These are phyloP conservation scores for Schrankia costaestrigalis DNA, from an alignment of 2,888 invertebrate species.

Conservation along the genomic window DNA sequence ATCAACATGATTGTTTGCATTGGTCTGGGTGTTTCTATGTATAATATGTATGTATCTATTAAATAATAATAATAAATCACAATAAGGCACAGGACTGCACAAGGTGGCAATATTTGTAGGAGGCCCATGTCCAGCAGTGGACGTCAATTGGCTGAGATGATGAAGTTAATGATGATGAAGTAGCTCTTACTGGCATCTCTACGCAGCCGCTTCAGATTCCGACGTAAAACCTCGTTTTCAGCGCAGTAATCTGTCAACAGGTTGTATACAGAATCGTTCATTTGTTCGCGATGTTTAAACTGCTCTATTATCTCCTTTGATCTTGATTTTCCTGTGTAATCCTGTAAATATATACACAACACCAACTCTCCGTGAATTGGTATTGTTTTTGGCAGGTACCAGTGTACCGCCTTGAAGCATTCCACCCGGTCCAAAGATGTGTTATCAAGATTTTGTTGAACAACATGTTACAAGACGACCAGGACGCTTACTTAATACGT, in stretches of 20 bases:
- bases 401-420: no score
- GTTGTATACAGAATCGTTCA: slow-evolving; percentile 88
- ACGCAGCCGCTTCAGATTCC: slow-evolving; percentile 34
- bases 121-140: neutral
- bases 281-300: slow-evolving; percentile 85
- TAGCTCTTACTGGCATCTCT: slow-evolving; percentile 40
- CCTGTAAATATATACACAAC: slow-evolving; percentile 39
- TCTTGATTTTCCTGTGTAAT: slow-evolving; percentile 72
- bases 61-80: no score
- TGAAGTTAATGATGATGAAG: neutral
- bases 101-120: neutral
- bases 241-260: slow-evolving; percentile 83
- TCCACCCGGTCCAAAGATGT: no score
- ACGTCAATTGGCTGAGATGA: neutral
- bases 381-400: no score
- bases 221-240: slow-evolving; percentile 48
- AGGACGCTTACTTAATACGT: no score
- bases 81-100: no score
- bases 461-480: no score
- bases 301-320: slow-evolving; percentile 79
- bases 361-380: no score
- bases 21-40: no score
- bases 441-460: no score
- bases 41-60: no score
- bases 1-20: no score